phyloP scores from a whole-genome alignment of 2,797 vertebrate species.

The Enteromius paludinosus region DNA sequence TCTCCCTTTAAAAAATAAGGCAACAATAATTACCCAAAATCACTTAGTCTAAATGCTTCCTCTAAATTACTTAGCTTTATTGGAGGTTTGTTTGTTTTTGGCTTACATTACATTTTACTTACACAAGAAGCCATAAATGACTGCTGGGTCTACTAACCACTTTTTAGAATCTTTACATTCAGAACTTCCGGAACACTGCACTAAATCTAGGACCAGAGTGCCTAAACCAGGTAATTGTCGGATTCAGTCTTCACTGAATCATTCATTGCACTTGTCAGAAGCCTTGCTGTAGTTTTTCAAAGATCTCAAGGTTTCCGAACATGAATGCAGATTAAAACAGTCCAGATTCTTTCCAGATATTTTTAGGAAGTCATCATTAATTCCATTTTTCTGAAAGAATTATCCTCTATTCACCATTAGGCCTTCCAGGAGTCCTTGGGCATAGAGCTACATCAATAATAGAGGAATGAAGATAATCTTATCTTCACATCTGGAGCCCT shows the following conservation, averaged over 20 bases:
- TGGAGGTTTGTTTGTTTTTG: conserved; percentile 6
- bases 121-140: conserved; percentile 1
- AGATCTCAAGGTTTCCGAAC: background rate
- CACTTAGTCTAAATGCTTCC: background rate
- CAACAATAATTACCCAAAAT: conserved; percentile 1
- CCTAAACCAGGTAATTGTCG: background rate
- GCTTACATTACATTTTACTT: conserved; percentile 5
- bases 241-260: background rate
- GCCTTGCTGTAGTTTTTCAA: background rate
- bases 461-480: conserved; percentile 52
- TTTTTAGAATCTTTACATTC: background rate
- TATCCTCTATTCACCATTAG: conserved; percentile 37
- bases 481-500: conserved; percentile 57
- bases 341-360: conserved; percentile 54
- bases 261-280: background rate
- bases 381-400: conserved; percentile 46
- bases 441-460: conserved; percentile 47
- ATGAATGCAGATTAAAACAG: conserved; percentile 52
- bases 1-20: background rate
- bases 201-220: background rate
- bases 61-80: conserved; percentile 8
- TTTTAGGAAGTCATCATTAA: conserved; percentile 53
- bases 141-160: background rate
- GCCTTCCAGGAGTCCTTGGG: conserved; percentile 30
- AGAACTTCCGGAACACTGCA: background rate